Evolutionary conservation across 64 coral and sea anemone species (phyloP).

Genomic region (Anthopleura sola): DNA sequence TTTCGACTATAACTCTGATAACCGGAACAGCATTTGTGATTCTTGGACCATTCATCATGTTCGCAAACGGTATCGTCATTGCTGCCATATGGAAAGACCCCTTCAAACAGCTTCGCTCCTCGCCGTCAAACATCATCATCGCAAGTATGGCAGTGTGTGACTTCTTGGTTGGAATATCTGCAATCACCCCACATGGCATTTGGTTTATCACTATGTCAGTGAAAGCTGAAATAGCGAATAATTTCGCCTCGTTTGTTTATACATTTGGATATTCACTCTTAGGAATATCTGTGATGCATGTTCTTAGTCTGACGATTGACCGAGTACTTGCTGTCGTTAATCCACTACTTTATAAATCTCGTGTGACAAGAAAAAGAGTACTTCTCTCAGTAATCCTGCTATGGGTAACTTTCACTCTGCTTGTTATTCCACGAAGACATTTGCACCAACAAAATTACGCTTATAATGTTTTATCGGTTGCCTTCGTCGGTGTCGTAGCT

Average conservation of each 20-base stretch:
- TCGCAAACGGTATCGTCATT: slow-evolving; percentile 2
- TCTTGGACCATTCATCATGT: not conserved
- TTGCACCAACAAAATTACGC: not conserved
- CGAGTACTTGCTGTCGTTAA: slow-evolving; percentile 20
- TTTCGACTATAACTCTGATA: slow-evolving; percentile 7
- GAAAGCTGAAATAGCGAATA: not conserved
- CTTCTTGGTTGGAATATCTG: not conserved
- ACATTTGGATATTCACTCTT: not conserved
- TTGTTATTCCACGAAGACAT: not conserved
- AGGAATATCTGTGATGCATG: not conserved
- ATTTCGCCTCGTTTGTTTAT: not conserved
- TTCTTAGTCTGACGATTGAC: slow-evolving; percentile 24
- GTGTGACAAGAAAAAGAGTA: slow-evolving; percentile 29
- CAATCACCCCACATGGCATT: not conserved
- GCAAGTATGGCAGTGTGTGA: slow-evolving; percentile 8
- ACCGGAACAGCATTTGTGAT: not conserved
- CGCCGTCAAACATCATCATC: not conserved
- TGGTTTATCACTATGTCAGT: not conserved
- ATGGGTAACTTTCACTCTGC: not conserved
- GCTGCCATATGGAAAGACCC: slow-evolving; percentile 28
- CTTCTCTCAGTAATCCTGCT: not conserved
- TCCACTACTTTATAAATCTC: slow-evolving; percentile 28
- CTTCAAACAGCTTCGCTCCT: slow-evolving; percentile 8
- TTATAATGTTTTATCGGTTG: not conserved
- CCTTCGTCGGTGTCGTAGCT: not conserved